phyloP scores from a whole-genome alignment of 2,113 vertebrate genomes.

The Octodon degus region DNA sequence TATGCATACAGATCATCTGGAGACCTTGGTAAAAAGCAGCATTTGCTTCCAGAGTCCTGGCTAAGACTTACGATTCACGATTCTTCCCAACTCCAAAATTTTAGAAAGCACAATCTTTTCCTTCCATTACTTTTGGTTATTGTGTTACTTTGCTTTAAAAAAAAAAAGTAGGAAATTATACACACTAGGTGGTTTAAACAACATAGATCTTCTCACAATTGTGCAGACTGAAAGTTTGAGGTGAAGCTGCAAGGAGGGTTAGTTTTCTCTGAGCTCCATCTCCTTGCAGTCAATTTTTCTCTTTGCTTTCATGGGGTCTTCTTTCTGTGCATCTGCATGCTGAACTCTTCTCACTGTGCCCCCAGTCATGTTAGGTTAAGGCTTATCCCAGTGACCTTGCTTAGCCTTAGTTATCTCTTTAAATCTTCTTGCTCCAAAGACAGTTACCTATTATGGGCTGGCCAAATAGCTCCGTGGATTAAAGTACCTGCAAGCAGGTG shows the following conservation, averaged over 20 bases:
- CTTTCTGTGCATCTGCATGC: background rate
- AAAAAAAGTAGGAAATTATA: background rate
- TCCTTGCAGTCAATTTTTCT: background rate
- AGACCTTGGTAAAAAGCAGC: background rate
- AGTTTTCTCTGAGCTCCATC: background rate
- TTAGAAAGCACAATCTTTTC: background rate
- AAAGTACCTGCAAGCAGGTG: too few relatives aligned
- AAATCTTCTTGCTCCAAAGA: background rate
- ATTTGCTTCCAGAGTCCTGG: background rate
- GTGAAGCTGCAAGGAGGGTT: background rate
- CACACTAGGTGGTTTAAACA: background rate
- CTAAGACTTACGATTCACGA: background rate
- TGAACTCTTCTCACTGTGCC: background rate
- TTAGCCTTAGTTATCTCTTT: background rate
- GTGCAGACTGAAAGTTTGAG: background rate
- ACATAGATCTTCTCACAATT: background rate
- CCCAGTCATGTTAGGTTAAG: background rate
- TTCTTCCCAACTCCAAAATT: background rate
- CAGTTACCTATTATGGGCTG: background rate
- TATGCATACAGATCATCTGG: background rate
- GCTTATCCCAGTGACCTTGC: background rate
- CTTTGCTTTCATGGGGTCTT: background rate
- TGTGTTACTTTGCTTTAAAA: background rate
- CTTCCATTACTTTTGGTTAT: background rate
- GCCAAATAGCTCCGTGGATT: too few relatives aligned